phyloP scores from a whole-genome alignment of 2,113 vertebrate genomes.

The Chaetura pelagica region DNA sequence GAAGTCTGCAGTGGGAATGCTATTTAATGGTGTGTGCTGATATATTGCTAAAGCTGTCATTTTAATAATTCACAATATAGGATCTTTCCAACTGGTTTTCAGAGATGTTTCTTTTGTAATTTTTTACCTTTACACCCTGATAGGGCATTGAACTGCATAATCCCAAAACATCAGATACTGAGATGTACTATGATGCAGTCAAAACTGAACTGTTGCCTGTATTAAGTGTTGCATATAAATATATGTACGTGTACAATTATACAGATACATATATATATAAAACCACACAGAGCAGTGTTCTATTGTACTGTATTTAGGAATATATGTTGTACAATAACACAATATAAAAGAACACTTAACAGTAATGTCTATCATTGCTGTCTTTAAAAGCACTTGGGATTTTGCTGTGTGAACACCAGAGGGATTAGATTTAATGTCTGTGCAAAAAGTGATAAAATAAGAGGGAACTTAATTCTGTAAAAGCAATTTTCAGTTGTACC shows the following conservation, averaged over 20 bases:
- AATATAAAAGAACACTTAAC: not conserved
- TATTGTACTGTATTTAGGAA: not conserved
- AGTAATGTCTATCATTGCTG: not conserved
- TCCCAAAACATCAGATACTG: not conserved
- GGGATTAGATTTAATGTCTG: not conserved
- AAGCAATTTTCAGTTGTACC: not conserved
- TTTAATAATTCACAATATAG: not conserved
- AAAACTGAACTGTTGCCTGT: not conserved
- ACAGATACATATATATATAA: too few species aligned
- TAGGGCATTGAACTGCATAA: not conserved
- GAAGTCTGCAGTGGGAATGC: not conserved
- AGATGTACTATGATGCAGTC: not conserved
- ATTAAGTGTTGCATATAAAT: not conserved
- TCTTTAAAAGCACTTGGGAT: not conserved
- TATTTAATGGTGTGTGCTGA: not conserved
- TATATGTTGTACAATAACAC: not conserved
- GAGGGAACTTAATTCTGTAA: not conserved
- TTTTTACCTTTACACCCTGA: not conserved
- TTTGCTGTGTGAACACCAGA: not conserved
- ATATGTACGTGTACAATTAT: too few species aligned
- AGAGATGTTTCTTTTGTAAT: not conserved
- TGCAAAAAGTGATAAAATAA: not conserved
- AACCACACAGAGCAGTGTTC: not conserved
- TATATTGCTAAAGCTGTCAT: not conserved
- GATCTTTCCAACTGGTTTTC: not conserved